These are phyloP conservation scores for Unio pictorum DNA, from an alignment of 2,888 invertebrate genomes.

Conservation along the genomic window DNA sequence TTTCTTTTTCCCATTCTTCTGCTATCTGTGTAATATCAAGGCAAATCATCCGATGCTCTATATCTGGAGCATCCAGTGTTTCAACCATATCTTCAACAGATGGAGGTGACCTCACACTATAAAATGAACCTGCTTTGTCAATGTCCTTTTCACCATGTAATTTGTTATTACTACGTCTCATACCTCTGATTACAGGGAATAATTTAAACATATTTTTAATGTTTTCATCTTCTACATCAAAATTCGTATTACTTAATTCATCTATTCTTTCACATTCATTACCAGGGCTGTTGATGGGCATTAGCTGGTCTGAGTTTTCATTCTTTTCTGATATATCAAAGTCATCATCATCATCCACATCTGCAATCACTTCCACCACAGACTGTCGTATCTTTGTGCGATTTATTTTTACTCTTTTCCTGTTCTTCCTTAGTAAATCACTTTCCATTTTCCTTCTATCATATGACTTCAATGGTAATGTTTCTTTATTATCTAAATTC, in stretches of 20 bases:
- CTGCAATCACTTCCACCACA: slow-evolving; percentile 36
- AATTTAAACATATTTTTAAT: not conserved
- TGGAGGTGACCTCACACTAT: slow-evolving; percentile 40
- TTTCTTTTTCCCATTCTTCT: slow-evolving; percentile 55
- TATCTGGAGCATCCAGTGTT: slow-evolving; percentile 27
- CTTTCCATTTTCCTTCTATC: not conserved
- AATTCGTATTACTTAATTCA: not conserved
- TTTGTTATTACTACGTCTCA: not conserved
- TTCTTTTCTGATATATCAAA: slow-evolving; percentile 26
- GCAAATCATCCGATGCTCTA: slow-evolving; percentile 17
- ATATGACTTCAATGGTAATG: no score
- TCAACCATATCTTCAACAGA: slow-evolving; percentile 35
- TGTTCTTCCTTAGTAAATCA: slow-evolving; percentile 8
- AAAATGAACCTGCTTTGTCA: not conserved
- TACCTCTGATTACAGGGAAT: not conserved
- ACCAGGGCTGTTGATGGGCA: no score
- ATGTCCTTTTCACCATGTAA: not conserved
- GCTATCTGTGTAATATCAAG: slow-evolving; percentile 43
- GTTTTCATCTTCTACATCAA: not conserved
- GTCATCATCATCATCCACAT: slow-evolving; percentile 36
- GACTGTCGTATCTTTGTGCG: slow-evolving; percentile 17
- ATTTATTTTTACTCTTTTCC: slow-evolving; percentile 21
- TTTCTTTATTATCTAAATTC: no score
- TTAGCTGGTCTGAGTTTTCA: no score
- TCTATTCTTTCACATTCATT: not conserved